These are phyloP conservation scores for Manis crassicaudata DNA, from an alignment of 2,797 vertebrate species.

Conservation along the genomic window DNA sequence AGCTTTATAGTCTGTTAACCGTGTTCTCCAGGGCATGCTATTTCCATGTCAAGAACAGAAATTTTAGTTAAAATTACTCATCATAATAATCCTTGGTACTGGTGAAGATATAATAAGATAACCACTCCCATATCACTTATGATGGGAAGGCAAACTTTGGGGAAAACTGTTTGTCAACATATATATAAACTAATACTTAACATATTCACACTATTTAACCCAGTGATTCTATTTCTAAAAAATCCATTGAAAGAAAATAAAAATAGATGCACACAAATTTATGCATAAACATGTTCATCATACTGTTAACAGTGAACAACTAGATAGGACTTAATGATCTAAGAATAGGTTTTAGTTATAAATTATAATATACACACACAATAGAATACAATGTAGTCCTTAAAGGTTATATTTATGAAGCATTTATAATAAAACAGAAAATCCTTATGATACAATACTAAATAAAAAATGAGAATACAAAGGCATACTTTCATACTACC, in stretches of 20 bases:
- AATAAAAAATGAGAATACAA: not conserved
- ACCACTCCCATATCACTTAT: not conserved
- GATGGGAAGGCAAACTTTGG: not conserved
- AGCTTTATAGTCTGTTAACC: not conserved
- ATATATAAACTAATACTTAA: not conserved
- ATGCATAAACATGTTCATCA: not conserved
- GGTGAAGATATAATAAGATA: not conserved
- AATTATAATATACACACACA: not conserved
- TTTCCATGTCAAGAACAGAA: not conserved
- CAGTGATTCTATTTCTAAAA: not conserved
- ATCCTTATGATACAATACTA: not conserved
- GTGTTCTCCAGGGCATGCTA: not conserved
- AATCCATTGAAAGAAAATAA: not conserved
- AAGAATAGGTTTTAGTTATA: not conserved
- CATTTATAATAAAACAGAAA: not conserved
- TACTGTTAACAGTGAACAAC: not conserved
- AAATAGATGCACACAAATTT: not conserved
- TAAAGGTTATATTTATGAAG: not conserved
- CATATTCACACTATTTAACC: not conserved
- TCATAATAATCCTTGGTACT: not conserved
- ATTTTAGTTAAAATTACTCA: slow-evolving; percentile 23
- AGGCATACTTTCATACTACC: not conserved
- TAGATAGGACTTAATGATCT: not conserved
- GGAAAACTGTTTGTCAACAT: not conserved
- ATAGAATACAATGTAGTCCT: not conserved